Conservation (phyloP, 2,888 invertebrate genomes). For the Spicauda simplicius region DNA sequence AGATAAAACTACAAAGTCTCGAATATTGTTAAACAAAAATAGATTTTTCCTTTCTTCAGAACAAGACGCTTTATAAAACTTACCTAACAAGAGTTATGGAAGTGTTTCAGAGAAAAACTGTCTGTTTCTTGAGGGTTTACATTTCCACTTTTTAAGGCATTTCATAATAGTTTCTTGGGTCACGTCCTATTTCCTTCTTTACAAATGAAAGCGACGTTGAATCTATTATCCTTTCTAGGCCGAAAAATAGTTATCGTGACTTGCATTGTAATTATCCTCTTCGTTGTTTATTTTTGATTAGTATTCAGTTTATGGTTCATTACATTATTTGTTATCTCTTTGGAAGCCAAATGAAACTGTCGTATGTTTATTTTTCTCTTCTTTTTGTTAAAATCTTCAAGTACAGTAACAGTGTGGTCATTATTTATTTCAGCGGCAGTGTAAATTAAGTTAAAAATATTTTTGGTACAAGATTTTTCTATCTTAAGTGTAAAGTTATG, state of each 20-base stretch:
- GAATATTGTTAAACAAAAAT: neutral
- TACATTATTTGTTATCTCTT: conserved; percentile 4
- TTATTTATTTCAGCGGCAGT: conserved; percentile 7
- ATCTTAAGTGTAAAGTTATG: conserved; percentile 50
- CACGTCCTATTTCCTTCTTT: conserved; percentile 15
- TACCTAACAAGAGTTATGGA: conserved; percentile 1
- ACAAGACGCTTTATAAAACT: neutral
- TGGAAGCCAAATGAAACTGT: neutral
- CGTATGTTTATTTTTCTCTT: neutral
- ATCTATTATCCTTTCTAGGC: neutral
- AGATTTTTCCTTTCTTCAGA: neutral
- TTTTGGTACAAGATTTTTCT: conserved; percentile 49
- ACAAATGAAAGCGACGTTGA: neutral
- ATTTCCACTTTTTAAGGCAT: neutral
- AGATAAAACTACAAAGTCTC: conserved; percentile 4
- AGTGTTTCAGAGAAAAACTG: conserved; percentile 3
- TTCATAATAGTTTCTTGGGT: conserved; percentile 7
- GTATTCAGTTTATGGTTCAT: conserved; percentile 1
- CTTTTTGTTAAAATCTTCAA: neutral
- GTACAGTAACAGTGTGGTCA: neutral
- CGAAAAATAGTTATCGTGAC: conserved; percentile 19
- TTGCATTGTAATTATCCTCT: conserved; percentile 9
- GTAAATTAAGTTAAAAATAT: conserved; percentile 27
- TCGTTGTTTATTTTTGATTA: neutral
- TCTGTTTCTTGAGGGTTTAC: neutral